Conservation (phyloP, 2,888 invertebrate genomes). For the Ectemnius cavifrons region DNA sequence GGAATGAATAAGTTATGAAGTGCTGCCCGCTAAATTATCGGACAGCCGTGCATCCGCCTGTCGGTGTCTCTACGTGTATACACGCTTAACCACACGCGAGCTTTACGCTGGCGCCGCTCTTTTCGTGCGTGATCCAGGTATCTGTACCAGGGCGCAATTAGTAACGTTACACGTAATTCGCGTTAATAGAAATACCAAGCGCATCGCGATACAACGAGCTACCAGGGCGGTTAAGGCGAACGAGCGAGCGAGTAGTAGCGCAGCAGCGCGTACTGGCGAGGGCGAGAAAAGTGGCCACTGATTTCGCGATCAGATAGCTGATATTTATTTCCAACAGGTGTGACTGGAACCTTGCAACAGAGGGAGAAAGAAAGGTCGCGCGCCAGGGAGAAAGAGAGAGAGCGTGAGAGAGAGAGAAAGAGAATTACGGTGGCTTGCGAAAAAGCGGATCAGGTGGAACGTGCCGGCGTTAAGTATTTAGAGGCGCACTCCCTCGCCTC, state of each 20-base stretch:
- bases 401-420: not conserved
- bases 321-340: conserved; percentile 49
- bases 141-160: conserved; percentile 45
- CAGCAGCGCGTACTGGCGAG: too few relatives aligned
- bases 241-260: too few relatives aligned
- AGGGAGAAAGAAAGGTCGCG: conserved; percentile 27
- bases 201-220: conserved; percentile 9
- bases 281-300: conserved; percentile 21
- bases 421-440: not conserved
- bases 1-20: conserved; percentile 9
- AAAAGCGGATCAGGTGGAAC: not conserved
- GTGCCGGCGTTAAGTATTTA: conserved; percentile 2
- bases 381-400: conserved; percentile 31
- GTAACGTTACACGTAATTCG: conserved; percentile 37
- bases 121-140: not conserved
- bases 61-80: not conserved
- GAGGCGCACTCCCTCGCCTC: not conserved
- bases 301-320: conserved; percentile 42
- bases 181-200: conserved; percentile 26
- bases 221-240: not conserved
- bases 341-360: conserved; percentile 23
- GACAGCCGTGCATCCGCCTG: conserved; percentile 4
- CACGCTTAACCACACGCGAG: too few relatives aligned
- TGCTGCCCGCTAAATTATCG: conserved; percentile 2
- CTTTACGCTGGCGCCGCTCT: too few relatives aligned